phyloP scores from a whole-genome alignment of 1,140 invertebrate genomes.

The Megalopta genalis region DNA sequence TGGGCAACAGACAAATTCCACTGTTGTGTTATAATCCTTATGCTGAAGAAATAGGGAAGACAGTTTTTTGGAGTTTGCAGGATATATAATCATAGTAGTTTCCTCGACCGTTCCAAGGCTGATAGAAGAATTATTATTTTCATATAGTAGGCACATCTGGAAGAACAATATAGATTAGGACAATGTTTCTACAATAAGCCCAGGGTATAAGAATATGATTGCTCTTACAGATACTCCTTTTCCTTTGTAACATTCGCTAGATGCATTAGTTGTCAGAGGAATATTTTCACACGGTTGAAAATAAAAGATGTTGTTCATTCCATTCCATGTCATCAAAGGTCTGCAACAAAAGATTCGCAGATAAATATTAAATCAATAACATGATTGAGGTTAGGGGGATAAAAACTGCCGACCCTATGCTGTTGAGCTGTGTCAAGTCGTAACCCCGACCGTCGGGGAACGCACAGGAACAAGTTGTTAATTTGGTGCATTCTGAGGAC shows the following conservation, averaged over 20 bases:
- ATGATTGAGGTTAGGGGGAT: slow-evolving; percentile 24
- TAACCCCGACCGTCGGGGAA: slow-evolving; percentile 46
- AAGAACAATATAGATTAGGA: not conserved
- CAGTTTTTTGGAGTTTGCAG: not conserved
- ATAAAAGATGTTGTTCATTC: not conserved
- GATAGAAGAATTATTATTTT: not conserved
- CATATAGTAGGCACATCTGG: slow-evolving; percentile 18
- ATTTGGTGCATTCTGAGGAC: slow-evolving; percentile 50
- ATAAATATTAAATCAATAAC: not conserved
- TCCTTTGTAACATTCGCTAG: slow-evolving; percentile 1
- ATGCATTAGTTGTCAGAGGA: too few relatives aligned
- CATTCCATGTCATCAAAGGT: not conserved
- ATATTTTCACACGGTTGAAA: slow-evolving; percentile 54
- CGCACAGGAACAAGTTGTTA: slow-evolving; percentile 38
- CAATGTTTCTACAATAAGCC: slow-evolving; percentile 27
- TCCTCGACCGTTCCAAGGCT: slow-evolving; percentile 53
- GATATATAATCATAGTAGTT: slow-evolving; percentile 19
- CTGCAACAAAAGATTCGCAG: slow-evolving; percentile 45
- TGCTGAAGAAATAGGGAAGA: slow-evolving; percentile 35
- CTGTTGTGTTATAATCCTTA: slow-evolving; percentile 13
- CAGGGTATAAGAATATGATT: not conserved
- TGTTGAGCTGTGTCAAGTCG: slow-evolving; percentile 41
- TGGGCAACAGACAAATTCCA: slow-evolving; percentile 42
- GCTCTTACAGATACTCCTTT: slow-evolving; percentile 50
- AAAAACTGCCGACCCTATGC: slow-evolving; percentile 32